phyloP scores from a whole-genome alignment of 2,797 vertebrate species.

The Myotis vivesi region DNA sequence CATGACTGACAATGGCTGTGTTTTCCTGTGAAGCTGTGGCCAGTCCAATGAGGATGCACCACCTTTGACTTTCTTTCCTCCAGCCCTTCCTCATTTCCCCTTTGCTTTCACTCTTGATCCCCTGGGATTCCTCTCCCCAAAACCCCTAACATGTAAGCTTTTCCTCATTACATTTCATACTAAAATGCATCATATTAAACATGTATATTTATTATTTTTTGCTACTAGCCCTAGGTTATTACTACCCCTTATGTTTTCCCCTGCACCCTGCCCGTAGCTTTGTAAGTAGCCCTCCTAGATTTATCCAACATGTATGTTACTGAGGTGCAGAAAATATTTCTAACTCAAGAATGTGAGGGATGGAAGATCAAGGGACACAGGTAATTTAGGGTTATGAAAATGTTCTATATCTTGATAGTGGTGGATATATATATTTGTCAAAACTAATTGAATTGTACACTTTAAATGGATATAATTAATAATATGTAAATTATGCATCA shows the following conservation, averaged over 20 bases:
- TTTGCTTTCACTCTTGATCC: not conserved
- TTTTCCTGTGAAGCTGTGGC: not conserved
- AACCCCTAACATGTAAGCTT: not conserved
- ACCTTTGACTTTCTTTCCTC: not conserved
- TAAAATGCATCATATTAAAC: not conserved
- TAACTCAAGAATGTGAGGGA: not conserved
- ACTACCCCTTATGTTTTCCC: not conserved
- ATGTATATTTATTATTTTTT: not conserved
- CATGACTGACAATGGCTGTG: no score
- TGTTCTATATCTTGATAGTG: not conserved
- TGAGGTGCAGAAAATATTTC: not conserved
- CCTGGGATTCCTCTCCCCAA: not conserved
- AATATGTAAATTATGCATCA: not conserved
- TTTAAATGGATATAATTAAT: not conserved
- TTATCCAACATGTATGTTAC: not conserved
- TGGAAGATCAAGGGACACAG: not conserved
- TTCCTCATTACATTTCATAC: not conserved
- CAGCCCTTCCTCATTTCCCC: not conserved
- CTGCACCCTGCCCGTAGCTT: not conserved
- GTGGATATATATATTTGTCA: not conserved
- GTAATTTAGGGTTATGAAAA: not conserved
- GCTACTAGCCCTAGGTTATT: not conserved
- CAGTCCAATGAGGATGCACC: not conserved
- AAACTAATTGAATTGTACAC: not conserved
- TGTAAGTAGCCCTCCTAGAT: not conserved